Evolutionary conservation across 2,888 invertebrate species (phyloP).

Genomic region (Cynaeus angustus): DNA sequence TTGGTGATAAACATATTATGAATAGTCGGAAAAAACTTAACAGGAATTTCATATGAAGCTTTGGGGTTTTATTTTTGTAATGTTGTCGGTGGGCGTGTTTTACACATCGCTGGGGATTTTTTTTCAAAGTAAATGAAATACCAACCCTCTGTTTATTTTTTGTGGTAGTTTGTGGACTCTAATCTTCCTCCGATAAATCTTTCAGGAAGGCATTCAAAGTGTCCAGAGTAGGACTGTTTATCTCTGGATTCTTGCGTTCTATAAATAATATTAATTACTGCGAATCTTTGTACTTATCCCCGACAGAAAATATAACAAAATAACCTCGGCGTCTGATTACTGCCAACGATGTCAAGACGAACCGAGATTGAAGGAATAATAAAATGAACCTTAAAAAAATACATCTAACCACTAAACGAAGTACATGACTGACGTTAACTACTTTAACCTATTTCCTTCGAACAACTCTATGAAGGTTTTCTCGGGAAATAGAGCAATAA

Average conservation of each 20-base stretch:
- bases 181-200: slow-evolving; percentile 23
- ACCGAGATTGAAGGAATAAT: slow-evolving; percentile 2
- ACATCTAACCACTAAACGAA: neutral
- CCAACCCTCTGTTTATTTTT: slow-evolving; percentile 1
- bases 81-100: neutral
- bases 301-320: neutral
- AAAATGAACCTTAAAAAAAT: slow-evolving; percentile 9
- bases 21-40: too few relatives aligned
- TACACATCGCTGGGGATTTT: too few relatives aligned
- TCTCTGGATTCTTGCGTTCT: slow-evolving; percentile 24
- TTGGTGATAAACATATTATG: neutral
- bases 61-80: too few relatives aligned
- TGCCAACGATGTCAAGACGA: slow-evolving; percentile 13
- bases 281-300: neutral
- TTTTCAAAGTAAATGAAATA: neutral
- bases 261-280: slow-evolving; percentile 19
- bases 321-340: slow-evolving; percentile 14
- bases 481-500: slow-evolving; percentile 28
- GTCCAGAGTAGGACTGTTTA: slow-evolving; percentile 12
- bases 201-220: slow-evolving; percentile 25
- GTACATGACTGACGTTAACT: slow-evolving; percentile 28
- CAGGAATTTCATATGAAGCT: neutral
- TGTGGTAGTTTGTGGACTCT: slow-evolving; percentile 2
- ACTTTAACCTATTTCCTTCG: slow-evolving; percentile 33
- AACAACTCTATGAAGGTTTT: slow-evolving; percentile 17